phyloP scores from a whole-genome alignment of 2,113 vertebrate genomes.

The Rattus norvegicus region GRCr8 NC_086033.1:75408501-75409000 shows the following conservation, averaged over 20 bases:
- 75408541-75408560: slow-evolving; percentile 65
- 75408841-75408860: slow-evolving; percentile 51
- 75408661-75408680: slow-evolving; percentile 62
- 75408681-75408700: slow-evolving; percentile 64
- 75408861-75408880: background rate
- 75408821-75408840: slow-evolving; percentile 49
- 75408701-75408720: slow-evolving; percentile 38
- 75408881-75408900: slow-evolving; percentile 13
- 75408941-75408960: slow-evolving; percentile 26
- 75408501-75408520: slow-evolving; percentile 64
- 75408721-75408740: slow-evolving; percentile 69
- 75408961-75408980: background rate
- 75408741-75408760: slow-evolving; percentile 71
- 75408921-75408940: slow-evolving; percentile 59
- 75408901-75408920: slow-evolving; percentile 49
- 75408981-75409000: slow-evolving; percentile 2
- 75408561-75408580: slow-evolving; percentile 58
- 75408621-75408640: slow-evolving; percentile 64
- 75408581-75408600: slow-evolving; percentile 56
- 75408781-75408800: slow-evolving; percentile 50
- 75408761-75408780: slow-evolving; percentile 68
- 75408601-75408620: slow-evolving; percentile 70
- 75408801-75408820: background rate
- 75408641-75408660: slow-evolving; percentile 66
- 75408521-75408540: slow-evolving; percentile 65